Conservation (phyloP, 2,113 vertebrate species). For the Willisornis vidua region DNA sequence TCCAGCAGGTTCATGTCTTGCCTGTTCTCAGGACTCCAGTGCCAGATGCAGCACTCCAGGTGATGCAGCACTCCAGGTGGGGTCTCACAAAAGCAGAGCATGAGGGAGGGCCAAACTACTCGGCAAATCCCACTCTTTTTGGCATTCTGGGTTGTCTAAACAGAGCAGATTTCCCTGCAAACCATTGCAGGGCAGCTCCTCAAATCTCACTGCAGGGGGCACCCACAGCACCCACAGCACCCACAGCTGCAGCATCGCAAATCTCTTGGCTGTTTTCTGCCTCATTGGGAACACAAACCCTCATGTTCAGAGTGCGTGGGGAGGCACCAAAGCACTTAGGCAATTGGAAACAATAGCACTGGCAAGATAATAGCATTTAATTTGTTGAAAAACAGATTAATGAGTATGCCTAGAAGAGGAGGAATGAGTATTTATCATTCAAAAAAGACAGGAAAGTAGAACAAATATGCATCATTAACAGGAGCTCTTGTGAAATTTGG, state of each 20-base stretch:
- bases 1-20: background rate
- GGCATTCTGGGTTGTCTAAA: background rate
- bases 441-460: slow-evolving; percentile 15
- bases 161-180: background rate
- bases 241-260: background rate
- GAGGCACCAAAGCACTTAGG: slow-evolving; percentile 31
- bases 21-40: background rate
- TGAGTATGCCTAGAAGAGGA: slow-evolving; percentile 1
- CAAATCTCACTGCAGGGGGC: background rate
- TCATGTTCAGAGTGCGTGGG: background rate
- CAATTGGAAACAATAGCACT: slow-evolving; percentile 33
- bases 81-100: background rate
- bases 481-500: background rate
- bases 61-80: background rate
- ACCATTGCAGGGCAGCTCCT: background rate
- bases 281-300: background rate
- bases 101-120: background rate
- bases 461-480: background rate
- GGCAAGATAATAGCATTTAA: slow-evolving; percentile 57
- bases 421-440: slow-evolving; percentile 7
- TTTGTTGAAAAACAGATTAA: slow-evolving; percentile 64
- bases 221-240: background rate
- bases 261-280: background rate
- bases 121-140: background rate
- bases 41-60: background rate